Percentiles rank a stretch among this genome's conserved stretches.
These are phyloP conservation scores for Papilio machaon DNA, from an alignment of 1,140 invertebrate genomes.

Conservation along the genomic window DNA sequence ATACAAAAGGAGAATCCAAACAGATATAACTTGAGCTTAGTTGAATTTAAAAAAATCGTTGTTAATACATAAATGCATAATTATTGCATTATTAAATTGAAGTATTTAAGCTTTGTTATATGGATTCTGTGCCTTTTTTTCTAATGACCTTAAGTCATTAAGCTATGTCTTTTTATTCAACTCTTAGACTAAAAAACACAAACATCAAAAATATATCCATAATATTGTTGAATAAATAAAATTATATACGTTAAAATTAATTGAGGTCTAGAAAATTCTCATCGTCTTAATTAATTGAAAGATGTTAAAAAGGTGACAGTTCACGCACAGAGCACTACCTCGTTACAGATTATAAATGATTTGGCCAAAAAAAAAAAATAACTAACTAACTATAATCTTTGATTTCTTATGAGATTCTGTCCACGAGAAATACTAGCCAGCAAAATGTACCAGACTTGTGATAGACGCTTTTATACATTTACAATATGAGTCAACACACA, in stretches of 20 bases:
- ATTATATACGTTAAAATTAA: not conserved
- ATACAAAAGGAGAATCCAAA: not conserved
- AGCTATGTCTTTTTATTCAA: conserved; percentile 18
- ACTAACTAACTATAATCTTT: conserved; percentile 36
- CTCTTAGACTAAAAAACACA: not conserved
- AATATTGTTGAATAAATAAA: not conserved
- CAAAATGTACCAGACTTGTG: conserved; percentile 26
- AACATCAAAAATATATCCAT: not conserved
- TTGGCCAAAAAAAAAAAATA: conserved; percentile 36
- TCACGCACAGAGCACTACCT: conserved; percentile 28
- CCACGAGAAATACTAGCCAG: conserved; percentile 46
- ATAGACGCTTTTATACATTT: conserved; percentile 35
- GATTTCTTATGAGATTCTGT: conserved; percentile 67
- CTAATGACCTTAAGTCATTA: conserved; percentile 8
- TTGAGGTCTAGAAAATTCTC: not conserved
- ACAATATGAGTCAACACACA: conserved; percentile 32
- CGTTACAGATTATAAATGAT: conserved; percentile 37
- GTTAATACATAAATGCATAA: not conserved
- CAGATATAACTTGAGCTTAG: not conserved
- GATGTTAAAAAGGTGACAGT: conserved; percentile 34
- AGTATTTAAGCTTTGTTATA: conserved; percentile 24
- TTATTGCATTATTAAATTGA: conserved; percentile 21
- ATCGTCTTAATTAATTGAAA: conserved; percentile 14
- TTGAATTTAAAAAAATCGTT: not conserved
- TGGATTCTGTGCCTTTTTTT: conserved; percentile 35